phyloP scores from a whole-genome alignment of 2,888 invertebrate genomes.

The Drosophila robusta region DNA sequence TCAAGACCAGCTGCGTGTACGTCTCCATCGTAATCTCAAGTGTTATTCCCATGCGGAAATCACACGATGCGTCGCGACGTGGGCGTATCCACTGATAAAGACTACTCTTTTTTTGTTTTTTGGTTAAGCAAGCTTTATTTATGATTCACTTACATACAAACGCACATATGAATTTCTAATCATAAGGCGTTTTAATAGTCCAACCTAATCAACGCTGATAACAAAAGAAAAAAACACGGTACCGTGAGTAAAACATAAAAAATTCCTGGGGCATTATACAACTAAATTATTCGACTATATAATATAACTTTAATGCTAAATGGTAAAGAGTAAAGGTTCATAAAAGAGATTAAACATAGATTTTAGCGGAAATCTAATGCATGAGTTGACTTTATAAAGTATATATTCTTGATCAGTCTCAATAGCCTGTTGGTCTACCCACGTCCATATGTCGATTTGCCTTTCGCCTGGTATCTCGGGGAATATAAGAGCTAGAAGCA shows the following conservation, averaged over 20 bases:
- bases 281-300: neutral
- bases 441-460: too few relatives aligned
- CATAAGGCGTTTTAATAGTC: slow-evolving; percentile 18
- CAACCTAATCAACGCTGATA: slow-evolving; percentile 52
- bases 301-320: neutral
- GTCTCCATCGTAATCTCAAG: slow-evolving; percentile 46
- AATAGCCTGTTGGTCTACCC: too few relatives aligned
- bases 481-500: too few relatives aligned
- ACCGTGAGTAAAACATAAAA: slow-evolving; percentile 35
- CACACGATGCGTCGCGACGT: slow-evolving; percentile 1
- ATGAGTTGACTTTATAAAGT: too few relatives aligned
- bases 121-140: slow-evolving; percentile 36
- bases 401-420: too few relatives aligned
- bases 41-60: slow-evolving; percentile 52
- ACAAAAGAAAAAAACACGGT: neutral
- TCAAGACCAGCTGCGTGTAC: slow-evolving; percentile 6
- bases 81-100: slow-evolving; percentile 37
- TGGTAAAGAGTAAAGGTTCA: too few relatives aligned
- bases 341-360: too few relatives aligned
- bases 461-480: too few relatives aligned
- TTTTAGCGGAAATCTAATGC: too few relatives aligned
- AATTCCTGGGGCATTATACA: slow-evolving; percentile 14
- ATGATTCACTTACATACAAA: slow-evolving; percentile 23
- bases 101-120: neutral
- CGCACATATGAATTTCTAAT: slow-evolving; percentile 24